Conservation (phyloP, 1,140 invertebrate genomes). For the Riptortus pedestris region DNA sequence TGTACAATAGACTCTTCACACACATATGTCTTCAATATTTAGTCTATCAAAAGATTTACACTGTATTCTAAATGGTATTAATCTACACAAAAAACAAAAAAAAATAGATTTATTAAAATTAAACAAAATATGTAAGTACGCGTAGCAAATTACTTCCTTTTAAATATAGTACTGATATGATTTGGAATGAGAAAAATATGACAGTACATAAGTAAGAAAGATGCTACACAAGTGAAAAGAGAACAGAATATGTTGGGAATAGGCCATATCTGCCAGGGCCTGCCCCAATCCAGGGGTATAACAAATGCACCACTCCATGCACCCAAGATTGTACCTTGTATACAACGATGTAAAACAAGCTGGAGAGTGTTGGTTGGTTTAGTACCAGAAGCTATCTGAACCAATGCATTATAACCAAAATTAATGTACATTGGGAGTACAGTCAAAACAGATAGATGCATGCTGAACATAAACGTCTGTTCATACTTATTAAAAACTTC, state of each 20-base stretch:
- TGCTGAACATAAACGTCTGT: slow-evolving; percentile 60
- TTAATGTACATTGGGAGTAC: slow-evolving; percentile 52
- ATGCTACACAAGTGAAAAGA: slow-evolving; percentile 49
- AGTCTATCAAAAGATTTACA: too few species aligned
- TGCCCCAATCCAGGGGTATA: slow-evolving; percentile 86
- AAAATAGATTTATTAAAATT: too few species aligned
- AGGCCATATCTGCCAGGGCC: slow-evolving; percentile 77
- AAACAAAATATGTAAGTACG: too few species aligned
- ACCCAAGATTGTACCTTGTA: slow-evolving; percentile 57
- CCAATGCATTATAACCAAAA: slow-evolving; percentile 42
- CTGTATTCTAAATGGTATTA: too few species aligned
- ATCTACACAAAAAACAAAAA: too few species aligned
- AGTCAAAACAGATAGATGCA: slow-evolving; percentile 53
- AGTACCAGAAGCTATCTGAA: slow-evolving; percentile 22
- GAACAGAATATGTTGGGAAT: slow-evolving; percentile 62
- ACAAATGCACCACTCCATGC: slow-evolving; percentile 77
- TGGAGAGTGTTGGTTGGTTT: slow-evolving; percentile 39
- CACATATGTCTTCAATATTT: too few species aligned
- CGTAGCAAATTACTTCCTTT: too few species aligned
- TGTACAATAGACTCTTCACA: too few species aligned
- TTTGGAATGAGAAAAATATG: slow-evolving; percentile 11
- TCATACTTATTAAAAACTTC: slow-evolving; percentile 51
- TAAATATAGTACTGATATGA: too few species aligned
- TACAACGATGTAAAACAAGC: slow-evolving; percentile 47
- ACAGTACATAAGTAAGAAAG: slow-evolving; percentile 38